Conservation (phyloP, 2,888 invertebrate species). For the Platynereis dumerilii region DNA sequence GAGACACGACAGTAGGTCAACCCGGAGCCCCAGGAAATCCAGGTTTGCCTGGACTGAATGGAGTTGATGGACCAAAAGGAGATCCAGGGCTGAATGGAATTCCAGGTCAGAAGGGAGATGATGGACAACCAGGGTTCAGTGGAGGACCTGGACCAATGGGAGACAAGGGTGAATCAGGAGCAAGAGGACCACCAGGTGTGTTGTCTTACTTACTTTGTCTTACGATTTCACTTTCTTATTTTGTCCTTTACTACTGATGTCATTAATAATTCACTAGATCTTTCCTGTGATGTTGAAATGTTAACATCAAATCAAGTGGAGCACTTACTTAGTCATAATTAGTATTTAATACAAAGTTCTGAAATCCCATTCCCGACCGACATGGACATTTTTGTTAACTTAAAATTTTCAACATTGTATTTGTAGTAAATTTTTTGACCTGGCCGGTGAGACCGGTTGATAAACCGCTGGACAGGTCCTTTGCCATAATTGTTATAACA, state of each 20-base stretch:
- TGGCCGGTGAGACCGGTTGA: no score
- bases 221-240: neutral
- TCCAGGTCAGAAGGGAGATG: constrained; percentile 23
- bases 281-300: no score
- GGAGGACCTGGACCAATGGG: constrained; percentile 29
- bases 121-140: constrained; percentile 25
- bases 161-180: constrained; percentile 35
- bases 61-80: constrained; percentile 22
- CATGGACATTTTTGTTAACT: no score
- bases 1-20: constrained; percentile 30
- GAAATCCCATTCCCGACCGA: no score
- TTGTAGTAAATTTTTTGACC: no score
- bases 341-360: no score
- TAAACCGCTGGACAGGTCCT: no score
- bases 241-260: neutral
- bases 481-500: no score
- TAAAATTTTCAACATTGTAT: no score
- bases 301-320: no score
- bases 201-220: neutral
- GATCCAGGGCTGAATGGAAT: constrained; percentile 19
- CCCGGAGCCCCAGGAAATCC: constrained; percentile 1
- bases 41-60: constrained; percentile 14
- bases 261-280: no score
- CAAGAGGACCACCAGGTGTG: constrained; percentile 32
- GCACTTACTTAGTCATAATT: no score